Percentiles rank a stretch among this genome's conserved stretches.
Evolutionary conservation across 2,888 invertebrate species (phyloP).

Genomic region (Eupithecia vulgata): DNA sequence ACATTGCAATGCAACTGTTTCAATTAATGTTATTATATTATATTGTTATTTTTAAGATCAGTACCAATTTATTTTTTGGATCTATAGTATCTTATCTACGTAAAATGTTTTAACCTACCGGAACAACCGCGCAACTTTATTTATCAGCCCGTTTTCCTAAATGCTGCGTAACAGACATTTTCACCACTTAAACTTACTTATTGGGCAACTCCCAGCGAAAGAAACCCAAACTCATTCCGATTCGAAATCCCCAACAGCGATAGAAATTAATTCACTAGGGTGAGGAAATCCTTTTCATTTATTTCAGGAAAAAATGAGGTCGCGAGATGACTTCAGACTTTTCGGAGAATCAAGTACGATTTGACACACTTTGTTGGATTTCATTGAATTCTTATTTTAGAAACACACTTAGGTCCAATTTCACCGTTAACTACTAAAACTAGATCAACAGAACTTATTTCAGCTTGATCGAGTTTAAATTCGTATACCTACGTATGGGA

Average conservation of each 20-base stretch:
- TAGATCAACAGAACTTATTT: no score
- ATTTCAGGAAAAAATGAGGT: slow-evolving; percentile 27
- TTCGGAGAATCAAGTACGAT: neutral
- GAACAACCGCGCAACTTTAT: slow-evolving; percentile 1
- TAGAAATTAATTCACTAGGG: slow-evolving; percentile 33
- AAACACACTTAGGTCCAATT: no score
- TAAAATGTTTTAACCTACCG: neutral
- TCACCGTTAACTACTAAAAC: no score
- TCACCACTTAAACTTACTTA: slow-evolving; percentile 24
- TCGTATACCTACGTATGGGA: no score
- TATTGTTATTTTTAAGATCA: no score
- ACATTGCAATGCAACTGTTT: no score
- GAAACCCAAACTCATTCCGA: slow-evolving; percentile 32
- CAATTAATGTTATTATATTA: no score
- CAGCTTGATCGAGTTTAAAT: no score
- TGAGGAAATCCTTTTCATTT: slow-evolving; percentile 26
- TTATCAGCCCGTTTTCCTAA: neutral
- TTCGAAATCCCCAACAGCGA: slow-evolving; percentile 35
- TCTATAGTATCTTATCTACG: no score
- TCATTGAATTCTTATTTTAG: neutral
- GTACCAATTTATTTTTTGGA: no score
- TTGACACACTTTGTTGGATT: neutral
- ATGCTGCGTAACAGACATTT: slow-evolving; percentile 20
- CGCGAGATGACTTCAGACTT: slow-evolving; percentile 18
- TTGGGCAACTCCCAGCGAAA: slow-evolving; percentile 23